Conservation (phyloP, 2,888 invertebrate genomes). For the Drosophila bunnanda region DNA sequence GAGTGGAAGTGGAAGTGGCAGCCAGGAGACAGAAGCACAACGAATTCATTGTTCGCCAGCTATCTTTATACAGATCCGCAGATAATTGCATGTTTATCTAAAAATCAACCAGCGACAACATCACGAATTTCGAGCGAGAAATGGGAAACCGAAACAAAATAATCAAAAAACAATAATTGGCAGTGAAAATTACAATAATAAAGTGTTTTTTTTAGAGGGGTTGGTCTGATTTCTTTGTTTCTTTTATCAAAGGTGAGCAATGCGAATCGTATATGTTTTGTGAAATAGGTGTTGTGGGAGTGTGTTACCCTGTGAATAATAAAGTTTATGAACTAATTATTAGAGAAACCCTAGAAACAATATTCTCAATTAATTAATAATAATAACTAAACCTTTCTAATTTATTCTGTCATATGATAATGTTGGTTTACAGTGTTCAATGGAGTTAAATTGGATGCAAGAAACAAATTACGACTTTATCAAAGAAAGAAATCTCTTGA, state of each 20-base stretch:
- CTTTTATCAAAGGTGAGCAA: conserved; percentile 10
- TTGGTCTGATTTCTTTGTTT: conserved; percentile 27
- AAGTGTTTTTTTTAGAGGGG: conserved; percentile 16
- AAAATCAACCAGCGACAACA: conserved; percentile 23
- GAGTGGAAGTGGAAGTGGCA: conserved; percentile 10
- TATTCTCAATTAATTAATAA: not conserved
- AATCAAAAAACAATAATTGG: conserved; percentile 34
- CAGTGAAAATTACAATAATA: conserved; percentile 36
- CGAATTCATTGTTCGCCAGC: conserved; percentile 59
- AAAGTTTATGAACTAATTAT: not conserved
- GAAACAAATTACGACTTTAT: no score
- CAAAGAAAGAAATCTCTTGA: not conserved
- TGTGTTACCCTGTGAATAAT: no score
- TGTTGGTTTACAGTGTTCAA: no score
- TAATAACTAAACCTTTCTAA: not conserved
- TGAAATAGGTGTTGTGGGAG: no score
- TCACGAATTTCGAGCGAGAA: conserved; percentile 21
- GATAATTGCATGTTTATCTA: conserved; percentile 47
- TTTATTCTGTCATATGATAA: not conserved
- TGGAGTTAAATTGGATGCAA: no score
- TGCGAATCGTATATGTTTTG: not conserved
- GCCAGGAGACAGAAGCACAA: conserved; percentile 27
- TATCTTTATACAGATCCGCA: conserved; percentile 47
- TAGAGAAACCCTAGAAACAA: not conserved
- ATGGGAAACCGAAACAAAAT: conserved; percentile 1